phyloP scores from a whole-genome alignment of 2,113 vertebrate species.

The Ailuropoda melanoleuca region DNA sequence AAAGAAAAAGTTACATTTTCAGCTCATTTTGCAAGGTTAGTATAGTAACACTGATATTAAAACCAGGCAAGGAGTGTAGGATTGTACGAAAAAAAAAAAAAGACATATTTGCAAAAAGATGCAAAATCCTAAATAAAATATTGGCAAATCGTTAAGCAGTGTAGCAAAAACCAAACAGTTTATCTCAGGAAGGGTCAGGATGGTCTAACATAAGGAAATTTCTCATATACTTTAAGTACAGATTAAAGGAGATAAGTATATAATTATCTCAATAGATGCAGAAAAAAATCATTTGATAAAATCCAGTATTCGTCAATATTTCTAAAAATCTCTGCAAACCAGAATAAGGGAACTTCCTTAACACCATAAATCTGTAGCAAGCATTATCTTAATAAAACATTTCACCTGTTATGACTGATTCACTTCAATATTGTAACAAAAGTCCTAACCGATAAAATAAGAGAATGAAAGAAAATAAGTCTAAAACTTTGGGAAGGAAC shows the following conservation, averaged over 20 bases:
- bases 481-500: neutral
- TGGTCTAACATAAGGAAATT: neutral
- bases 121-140: slow-evolving; percentile 22
- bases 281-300: neutral
- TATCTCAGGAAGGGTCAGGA: neutral
- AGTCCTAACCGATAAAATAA: neutral
- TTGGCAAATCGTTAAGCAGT: neutral
- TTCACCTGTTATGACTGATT: neutral
- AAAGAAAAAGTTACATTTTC: neutral
- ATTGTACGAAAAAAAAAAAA: neutral
- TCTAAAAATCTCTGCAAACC: neutral
- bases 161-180: neutral
- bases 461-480: neutral
- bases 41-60: neutral
- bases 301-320: neutral
- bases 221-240: neutral
- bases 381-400: neutral
- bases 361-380: neutral
- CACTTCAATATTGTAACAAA: neutral
- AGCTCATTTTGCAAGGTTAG: neutral
- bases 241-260: neutral
- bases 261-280: neutral
- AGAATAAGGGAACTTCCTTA: neutral
- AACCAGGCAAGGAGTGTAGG: neutral
- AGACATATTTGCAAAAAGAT: neutral